Percentiles rank a stretch among this genome's conserved stretches.
Evolutionary conservation across 2,888 invertebrate genomes (phyloP).

Genomic region (Drosophila austrosaltans): DNA sequence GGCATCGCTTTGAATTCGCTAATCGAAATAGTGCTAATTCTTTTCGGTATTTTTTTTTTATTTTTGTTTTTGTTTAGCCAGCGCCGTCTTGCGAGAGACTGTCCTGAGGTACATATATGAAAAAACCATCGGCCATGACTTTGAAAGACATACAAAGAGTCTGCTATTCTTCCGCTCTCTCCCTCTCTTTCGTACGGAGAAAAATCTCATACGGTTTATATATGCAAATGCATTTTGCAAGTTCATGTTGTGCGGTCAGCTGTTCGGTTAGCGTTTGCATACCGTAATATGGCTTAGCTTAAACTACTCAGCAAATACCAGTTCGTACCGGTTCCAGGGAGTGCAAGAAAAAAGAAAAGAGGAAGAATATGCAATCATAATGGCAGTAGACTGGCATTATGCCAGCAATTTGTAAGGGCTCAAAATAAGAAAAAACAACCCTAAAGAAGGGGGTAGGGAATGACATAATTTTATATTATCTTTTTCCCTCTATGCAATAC

Average conservation of each 20-base stretch:
- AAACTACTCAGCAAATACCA: neutral
- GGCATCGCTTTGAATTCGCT: constrained; percentile 14
- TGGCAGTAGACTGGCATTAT: neutral
- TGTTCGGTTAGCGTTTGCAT: constrained; percentile 29
- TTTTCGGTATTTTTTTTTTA: constrained; percentile 8
- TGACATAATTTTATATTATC: neutral
- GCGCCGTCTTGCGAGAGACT: constrained; percentile 59
- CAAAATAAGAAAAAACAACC: neutral
- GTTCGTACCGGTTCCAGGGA: neutral
- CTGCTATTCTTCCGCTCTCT: neutral
- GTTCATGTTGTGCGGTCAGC: constrained; percentile 12
- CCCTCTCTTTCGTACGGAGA: too few species aligned
- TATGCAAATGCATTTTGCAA: constrained; percentile 9
- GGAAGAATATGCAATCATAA: neutral
- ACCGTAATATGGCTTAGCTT: constrained; percentile 39
- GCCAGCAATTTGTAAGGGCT: constrained; percentile 5
- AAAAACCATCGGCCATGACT: constrained; percentile 71
- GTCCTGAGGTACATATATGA: constrained; percentile 60
- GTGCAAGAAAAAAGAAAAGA: neutral
- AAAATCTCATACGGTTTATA: too few species aligned
- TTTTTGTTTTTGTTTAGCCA: constrained; percentile 54
- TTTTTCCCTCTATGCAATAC: neutral
- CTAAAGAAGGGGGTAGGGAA: neutral
- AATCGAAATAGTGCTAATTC: constrained; percentile 7
- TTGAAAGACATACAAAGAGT: constrained; percentile 49